Conservation (phyloP, 2,113 vertebrate species). For the Bucco capensis region DNA sequence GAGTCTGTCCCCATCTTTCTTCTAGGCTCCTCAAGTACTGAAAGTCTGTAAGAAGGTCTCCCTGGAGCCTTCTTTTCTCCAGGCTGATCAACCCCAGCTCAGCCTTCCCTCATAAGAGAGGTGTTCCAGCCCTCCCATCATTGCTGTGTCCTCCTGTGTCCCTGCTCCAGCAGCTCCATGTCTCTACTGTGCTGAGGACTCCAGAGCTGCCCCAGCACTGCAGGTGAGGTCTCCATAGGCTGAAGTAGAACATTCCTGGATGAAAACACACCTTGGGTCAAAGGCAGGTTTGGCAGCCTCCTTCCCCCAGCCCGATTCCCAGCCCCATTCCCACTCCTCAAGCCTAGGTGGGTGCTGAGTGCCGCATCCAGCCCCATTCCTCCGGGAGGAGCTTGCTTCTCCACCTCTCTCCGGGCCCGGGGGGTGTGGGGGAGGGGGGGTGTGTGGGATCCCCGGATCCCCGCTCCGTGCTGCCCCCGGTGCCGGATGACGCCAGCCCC, state of each 20-base stretch:
- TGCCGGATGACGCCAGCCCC: background rate
- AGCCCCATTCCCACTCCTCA: background rate
- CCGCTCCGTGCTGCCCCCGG: accelerated
- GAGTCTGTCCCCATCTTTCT: no score
- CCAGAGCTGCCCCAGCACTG: background rate
- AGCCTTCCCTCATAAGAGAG: no score
- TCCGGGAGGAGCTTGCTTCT: background rate
- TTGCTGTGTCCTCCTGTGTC: background rate
- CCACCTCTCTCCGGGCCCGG: accelerated
- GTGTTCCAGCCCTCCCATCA: no score
- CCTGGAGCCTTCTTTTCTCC: no score
- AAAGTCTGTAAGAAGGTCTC: no score
- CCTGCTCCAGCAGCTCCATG: background rate
- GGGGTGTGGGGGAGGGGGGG: no score
- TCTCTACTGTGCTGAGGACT: background rate
- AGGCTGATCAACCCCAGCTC: no score
- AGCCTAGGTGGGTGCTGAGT: accelerated
- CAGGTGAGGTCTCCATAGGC: background rate
- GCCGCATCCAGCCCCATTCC: background rate
- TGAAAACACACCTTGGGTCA: background rate
- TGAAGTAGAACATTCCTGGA: no score
- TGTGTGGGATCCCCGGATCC: no score
- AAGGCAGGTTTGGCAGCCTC: background rate
- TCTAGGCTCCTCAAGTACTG: no score
- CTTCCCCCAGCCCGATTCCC: background rate